phyloP scores from a whole-genome alignment of 2,888 invertebrate species.

The Meghimatium bilineatum region DNA sequence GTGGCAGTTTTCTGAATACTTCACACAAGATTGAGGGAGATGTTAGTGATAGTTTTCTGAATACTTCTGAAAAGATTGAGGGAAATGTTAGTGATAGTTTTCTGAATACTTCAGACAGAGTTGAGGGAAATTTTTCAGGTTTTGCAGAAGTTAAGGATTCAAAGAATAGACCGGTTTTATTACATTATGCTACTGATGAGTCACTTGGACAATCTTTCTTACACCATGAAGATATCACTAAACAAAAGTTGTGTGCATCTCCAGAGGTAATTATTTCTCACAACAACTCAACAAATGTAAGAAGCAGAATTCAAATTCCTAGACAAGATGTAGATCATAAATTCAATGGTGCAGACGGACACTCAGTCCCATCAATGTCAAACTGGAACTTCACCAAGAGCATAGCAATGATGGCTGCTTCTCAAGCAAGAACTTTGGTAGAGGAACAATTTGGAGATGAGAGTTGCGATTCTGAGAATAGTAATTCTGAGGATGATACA shows the following conservation, averaged over 20 bases:
- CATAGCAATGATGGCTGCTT: constrained; percentile 24
- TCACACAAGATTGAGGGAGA: no score
- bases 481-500: not conserved
- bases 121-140: not conserved
- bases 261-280: not conserved
- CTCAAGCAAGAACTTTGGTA: constrained; percentile 9
- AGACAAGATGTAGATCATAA: constrained; percentile 2
- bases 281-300: not conserved
- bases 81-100: not conserved
- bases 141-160: not conserved
- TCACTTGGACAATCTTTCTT: not conserved
- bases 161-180: not conserved
- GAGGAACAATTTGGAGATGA: constrained; percentile 43
- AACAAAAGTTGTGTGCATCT: not conserved
- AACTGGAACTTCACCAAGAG: constrained; percentile 18
- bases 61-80: not conserved
- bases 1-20: no score
- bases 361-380: not conserved
- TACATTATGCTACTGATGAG: not conserved
- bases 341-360: not conserved
- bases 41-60: not conserved
- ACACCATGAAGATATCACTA: not conserved
- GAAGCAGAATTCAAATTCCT: not conserved
- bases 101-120: not conserved
- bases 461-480: constrained; percentile 23